Evolutionary conservation across 2,113 vertebrate species (phyloP).

Genomic region (Polypterus bichir): DNA sequence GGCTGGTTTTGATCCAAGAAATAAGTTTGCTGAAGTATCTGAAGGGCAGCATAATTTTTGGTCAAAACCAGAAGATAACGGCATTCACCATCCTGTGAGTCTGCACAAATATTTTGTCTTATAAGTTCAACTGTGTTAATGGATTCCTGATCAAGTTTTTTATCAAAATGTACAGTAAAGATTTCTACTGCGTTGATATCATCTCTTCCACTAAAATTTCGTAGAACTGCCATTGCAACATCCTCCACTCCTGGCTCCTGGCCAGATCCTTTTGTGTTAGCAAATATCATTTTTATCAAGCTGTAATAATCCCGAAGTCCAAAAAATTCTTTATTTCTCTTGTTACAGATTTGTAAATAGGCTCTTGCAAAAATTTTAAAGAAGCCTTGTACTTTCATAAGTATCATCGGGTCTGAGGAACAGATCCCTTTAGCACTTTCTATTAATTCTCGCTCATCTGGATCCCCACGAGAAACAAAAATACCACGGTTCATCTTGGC

Average conservation of each 20-base stretch:
- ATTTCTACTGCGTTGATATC: conserved; percentile 54
- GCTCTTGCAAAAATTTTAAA: conserved; percentile 69
- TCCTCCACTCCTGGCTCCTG: conserved; percentile 43
- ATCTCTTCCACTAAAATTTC: conserved; percentile 86
- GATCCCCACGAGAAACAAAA: conserved; percentile 83
- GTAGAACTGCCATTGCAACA: conserved; percentile 59
- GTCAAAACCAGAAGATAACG: conserved; percentile 84
- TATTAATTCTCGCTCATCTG: conserved; percentile 62
- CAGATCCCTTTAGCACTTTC: conserved; percentile 82
- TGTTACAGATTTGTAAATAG: conserved; percentile 57
- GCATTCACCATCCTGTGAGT: conserved; percentile 56
- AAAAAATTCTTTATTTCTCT: conserved; percentile 78
- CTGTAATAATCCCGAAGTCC: conserved; percentile 93
- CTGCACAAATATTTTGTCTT: conserved; percentile 58
- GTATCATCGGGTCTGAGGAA: conserved; percentile 56
- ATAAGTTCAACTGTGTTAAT: conserved; percentile 66
- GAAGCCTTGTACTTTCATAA: conserved; percentile 55
- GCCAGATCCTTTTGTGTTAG: conserved; percentile 44
- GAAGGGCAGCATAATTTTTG: conserved; percentile 77
- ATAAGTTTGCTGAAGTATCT: conserved; percentile 75
- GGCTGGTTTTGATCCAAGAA: conserved; percentile 55
- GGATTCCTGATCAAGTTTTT: conserved; percentile 29
- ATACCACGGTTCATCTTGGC: conserved; percentile 97
- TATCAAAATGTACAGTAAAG: conserved; percentile 44
- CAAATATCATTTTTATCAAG: conserved; percentile 89